A percentile compares a stretch with the other conserved stretches of the same genome.
These are phyloP conservation scores for Eurois occulta DNA, from an alignment of 2,888 invertebrate genomes.

Conservation along the genomic window DNA sequence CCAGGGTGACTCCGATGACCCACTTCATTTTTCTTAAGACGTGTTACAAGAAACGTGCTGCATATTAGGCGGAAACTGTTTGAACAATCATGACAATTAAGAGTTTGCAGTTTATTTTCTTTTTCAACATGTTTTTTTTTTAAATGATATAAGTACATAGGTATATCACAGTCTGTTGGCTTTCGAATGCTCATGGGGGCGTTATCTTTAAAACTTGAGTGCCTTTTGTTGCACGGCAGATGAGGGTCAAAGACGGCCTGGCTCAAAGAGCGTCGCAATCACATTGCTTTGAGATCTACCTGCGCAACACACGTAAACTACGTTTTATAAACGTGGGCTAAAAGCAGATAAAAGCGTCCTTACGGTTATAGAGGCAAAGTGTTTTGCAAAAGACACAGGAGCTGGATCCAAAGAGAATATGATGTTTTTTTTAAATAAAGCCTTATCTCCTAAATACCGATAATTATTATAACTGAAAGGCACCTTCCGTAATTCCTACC, in stretches of 20 bases:
- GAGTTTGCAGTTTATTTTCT: neutral
- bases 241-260: constrained; percentile 32
- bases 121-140: neutral
- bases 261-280: constrained; percentile 37
- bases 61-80: constrained; percentile 1
- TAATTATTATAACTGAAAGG: neutral
- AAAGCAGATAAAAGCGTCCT: neutral
- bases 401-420: neutral
- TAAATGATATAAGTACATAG: neutral
- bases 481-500: neutral
- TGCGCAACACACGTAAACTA: constrained; percentile 7
- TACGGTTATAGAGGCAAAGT: neutral
- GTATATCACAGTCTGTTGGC: neutral
- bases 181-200: constrained; percentile 38
- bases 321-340: constrained; percentile 11
- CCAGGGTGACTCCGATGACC: constrained; percentile 32
- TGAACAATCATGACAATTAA: neutral
- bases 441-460: neutral
- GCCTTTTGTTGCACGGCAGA: constrained; percentile 29
- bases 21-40: constrained; percentile 41
- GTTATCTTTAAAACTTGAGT: constrained; percentile 40
- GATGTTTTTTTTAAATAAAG: neutral
- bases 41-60: constrained; percentile 34
- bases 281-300: constrained; percentile 29
- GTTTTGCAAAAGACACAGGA: neutral